phyloP scores from a whole-genome alignment of 2,797 vertebrate species.

The Onychomys leucogaster region DNA sequence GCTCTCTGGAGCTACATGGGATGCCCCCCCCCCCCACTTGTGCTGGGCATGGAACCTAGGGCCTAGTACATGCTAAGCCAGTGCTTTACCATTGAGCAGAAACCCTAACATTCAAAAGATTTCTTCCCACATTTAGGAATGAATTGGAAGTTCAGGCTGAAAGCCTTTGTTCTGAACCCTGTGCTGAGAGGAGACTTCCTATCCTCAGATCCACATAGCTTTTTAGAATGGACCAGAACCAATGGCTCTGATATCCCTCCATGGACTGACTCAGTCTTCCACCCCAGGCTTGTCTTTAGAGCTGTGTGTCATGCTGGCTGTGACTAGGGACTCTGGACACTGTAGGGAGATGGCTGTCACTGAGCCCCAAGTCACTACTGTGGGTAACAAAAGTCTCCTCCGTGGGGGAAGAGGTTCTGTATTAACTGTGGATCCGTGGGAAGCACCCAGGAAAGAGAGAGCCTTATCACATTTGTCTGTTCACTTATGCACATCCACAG shows the following conservation, averaged over 20 bases:
- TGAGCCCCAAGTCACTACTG: fast-evolving
- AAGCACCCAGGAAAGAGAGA: not conserved
- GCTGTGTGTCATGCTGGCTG: not conserved
- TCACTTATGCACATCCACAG: not conserved
- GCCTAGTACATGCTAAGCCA: not conserved
- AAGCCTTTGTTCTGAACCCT: not conserved
- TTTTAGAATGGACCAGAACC: not conserved
- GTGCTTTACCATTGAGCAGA: not conserved
- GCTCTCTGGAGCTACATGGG: not conserved
- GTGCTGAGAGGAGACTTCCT: not conserved
- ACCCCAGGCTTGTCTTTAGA: not conserved
- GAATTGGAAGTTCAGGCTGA: too few relatives aligned
- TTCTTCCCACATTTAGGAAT: not conserved
- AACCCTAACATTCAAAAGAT: not conserved
- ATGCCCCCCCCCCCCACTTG: too few relatives aligned
- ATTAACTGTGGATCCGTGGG: not conserved
- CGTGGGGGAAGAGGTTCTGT: not conserved
- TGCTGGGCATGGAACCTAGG: not conserved
- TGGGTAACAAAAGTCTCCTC: not conserved
- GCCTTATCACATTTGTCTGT: not conserved
- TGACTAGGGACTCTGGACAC: not conserved
- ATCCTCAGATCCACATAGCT: fast-evolving
- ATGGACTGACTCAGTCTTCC: fast-evolving
- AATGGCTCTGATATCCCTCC: fast-evolving
- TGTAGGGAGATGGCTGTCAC: fast-evolving